Conservation (phyloP, 1,140 invertebrate genomes). For the Habropoda laboriosa region DNA sequence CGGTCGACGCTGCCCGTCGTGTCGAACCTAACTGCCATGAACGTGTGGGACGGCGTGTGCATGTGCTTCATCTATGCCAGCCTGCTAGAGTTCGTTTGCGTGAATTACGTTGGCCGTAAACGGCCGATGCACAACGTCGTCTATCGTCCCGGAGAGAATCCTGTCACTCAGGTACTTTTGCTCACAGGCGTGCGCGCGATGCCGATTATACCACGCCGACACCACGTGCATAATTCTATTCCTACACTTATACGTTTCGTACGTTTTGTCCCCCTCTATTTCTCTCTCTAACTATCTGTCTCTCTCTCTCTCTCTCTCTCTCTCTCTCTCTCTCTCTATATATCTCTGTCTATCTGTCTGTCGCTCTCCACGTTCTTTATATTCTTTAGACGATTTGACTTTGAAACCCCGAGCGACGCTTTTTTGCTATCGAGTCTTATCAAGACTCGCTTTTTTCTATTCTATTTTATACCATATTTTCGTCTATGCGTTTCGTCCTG, state of each 20-base stretch:
- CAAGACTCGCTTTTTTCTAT: not conserved
- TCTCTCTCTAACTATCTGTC: not conserved
- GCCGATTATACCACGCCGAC: constrained; percentile 40
- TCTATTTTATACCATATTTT: not conserved
- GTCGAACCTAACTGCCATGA: constrained; percentile 96
- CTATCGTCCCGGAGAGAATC: constrained; percentile 93
- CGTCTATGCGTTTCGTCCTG: not conserved
- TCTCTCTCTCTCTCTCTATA: not conserved
- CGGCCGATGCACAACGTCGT: constrained; percentile 93
- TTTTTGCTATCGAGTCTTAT: not conserved
- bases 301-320: not conserved
- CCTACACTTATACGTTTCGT: not conserved
- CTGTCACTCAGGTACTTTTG: constrained; percentile 90
- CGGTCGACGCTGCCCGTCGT: constrained; percentile 95
- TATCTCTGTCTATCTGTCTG: not conserved
- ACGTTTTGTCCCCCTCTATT: not conserved
- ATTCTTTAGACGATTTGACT: no score
- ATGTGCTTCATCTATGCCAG: constrained; percentile 98
- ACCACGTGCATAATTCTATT: not conserved
- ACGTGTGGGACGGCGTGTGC: constrained; percentile 97
- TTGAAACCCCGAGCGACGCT: not conserved
- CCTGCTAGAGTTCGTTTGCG: constrained; percentile 95
- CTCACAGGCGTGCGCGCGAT: constrained; percentile 37
- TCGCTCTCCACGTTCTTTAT: not conserved
- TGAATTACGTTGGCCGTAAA: constrained; percentile 97